These are phyloP conservation scores for Origma solitaria DNA, from an alignment of 2,113 vertebrate species.

Conservation along the genomic window DNA sequence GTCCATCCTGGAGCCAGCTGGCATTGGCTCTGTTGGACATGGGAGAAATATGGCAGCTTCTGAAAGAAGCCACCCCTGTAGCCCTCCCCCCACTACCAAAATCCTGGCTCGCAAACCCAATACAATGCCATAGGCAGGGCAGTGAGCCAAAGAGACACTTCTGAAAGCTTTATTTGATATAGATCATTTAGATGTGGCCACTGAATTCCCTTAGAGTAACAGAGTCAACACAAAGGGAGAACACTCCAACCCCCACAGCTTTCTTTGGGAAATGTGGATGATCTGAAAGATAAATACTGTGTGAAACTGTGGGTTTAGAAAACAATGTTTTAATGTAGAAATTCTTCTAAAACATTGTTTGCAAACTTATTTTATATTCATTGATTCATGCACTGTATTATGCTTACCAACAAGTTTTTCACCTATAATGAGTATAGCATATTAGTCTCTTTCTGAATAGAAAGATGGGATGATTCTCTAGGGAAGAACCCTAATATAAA, in stretches of 20 bases:
- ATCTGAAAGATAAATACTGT: not conserved
- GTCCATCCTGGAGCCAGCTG: not conserved
- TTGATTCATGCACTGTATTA: not conserved
- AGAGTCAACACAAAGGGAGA: not conserved
- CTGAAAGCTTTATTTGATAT: not conserved
- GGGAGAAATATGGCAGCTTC: not conserved
- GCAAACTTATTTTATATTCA: not conserved
- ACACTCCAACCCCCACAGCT: not conserved
- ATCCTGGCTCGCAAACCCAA: accelerated
- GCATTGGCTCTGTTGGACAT: not conserved
- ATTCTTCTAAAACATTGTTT: not conserved
- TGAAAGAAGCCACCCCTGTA: not conserved
- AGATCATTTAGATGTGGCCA: not conserved
- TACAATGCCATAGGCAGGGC: not conserved
- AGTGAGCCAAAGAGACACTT: not conserved
- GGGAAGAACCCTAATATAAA: not conserved
- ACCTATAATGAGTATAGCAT: not conserved
- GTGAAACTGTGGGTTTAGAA: not conserved
- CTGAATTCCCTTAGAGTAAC: not conserved
- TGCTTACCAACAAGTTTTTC: not conserved
- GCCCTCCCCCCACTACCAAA: not conserved
- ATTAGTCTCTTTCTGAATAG: not conserved
- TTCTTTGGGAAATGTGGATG: not conserved
- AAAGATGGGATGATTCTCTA: not conserved
- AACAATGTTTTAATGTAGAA: not conserved